Evolutionary conservation across 2,113 vertebrate species (phyloP), one percentile per base, ranked within the genome.

Genomic region (Verasper variegatus): DNA sequence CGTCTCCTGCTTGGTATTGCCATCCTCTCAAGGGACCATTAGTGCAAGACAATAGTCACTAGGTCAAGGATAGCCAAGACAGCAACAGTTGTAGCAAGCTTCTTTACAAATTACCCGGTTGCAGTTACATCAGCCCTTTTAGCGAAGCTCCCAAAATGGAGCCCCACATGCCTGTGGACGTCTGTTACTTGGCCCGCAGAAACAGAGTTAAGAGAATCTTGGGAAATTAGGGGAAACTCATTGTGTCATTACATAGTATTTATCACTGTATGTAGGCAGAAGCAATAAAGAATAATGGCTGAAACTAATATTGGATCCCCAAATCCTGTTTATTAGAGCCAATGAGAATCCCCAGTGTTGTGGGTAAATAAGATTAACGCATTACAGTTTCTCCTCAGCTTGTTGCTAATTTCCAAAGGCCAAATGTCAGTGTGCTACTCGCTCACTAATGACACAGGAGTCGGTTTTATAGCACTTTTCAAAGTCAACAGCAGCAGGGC

Each of bases 381-480:
- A 17, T 3, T n/a, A 18, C 24, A 0, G 12, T 49, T 52, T 65
- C 15, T 27, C 20, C 14, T 17, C 26, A 66, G 60, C 65, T 73
- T 61, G 35, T 24, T 52, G 52, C 61, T 69, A 54, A 81, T 69
- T 69, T 76, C 57, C 14, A 54, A 73, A 45, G 73, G 69, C 56
- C 61, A 82, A 77, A 59, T 42, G 61, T 27, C 65, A 62, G 40
- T 66, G 26, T 60, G 23, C 51, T 40, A 24, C 57, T 31, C 37
- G 21, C 12, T 51, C 2, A 12, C 24, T 81, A 70, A 78, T 70
- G 58, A 51, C 58, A 51, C 24, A 62, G 26, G 57, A 65, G 63
- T 45, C 27, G 20, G 4, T 13, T 60, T 69, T 49, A 40, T 51
- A 51, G 57, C 45, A 24, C n/a, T 62, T 62, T 71, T 1, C 21